Evolutionary conservation across 2,113 vertebrate species (phyloP), one percentile per base, ranked within the genome.

Genomic region (Gallinago jamesoni): DNA sequence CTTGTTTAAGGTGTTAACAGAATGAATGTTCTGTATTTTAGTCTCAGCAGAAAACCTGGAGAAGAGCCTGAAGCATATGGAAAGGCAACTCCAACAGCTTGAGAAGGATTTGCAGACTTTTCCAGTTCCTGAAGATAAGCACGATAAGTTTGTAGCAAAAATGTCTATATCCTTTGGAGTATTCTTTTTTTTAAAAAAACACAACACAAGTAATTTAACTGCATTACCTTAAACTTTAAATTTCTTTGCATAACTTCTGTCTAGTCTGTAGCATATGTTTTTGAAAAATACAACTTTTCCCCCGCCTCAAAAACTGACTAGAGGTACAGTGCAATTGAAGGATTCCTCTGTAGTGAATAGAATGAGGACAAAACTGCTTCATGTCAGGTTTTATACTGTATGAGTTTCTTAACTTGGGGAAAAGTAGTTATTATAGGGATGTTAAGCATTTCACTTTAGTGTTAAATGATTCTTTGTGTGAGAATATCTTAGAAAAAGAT

Each of bases 31-130:
- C 91, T 98, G 27, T 97, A 52, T 97, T 98, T 97, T 94, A 99
- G 99, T 99, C 85, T 99, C 99, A 96, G 99, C 98, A 96, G 99
- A 99, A 98, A 99, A 98, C 97, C 97, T 99, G 98, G 99, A 99
- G 97, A 99, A 99, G 98, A 99, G 98, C 98, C 98, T 99, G 90
- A 99, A 98, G 97, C 99, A 99, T 98, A 99, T 99, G 99, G 99
- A 99, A 97, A 98, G 94, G 94, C 99, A 99, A 97, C 98, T 99
- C 98, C 98, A 98, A 93, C 99, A 99, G 98, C 98, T 99, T 98
- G 99, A 99, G 97, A 99, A 98, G 97, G 99, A 99, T 98, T 98
- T 99, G 98, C 98, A 99, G 98, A 99, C 98, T 96, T 99, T 99
- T 98, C 98, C 99, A 85, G 98, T 97, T 97, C 95, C 98, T 74